These are phyloP conservation scores for Corydoras sp. DNA, from an alignment of 2,113 vertebrate species.

Conservation along the genomic window DNA sequence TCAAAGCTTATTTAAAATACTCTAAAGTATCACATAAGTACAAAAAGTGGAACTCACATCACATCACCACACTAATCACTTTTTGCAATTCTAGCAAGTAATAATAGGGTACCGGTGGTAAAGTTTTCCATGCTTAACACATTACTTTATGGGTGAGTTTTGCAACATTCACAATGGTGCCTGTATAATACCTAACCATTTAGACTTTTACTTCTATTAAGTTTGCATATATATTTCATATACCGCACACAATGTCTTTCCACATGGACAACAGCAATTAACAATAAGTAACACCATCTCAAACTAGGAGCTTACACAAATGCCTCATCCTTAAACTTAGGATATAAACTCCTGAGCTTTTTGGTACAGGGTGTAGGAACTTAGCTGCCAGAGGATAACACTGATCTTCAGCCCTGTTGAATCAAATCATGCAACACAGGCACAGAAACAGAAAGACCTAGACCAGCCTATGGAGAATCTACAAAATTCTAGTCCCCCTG, in stretches of 20 bases:
- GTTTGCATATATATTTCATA: background rate
- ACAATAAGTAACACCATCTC: background rate
- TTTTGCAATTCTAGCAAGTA: background rate
- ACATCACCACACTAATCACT: constrained; percentile 23
- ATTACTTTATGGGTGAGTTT: background rate
- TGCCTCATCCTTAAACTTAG: background rate
- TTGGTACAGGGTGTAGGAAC: background rate
- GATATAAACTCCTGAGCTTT: constrained; percentile 18
- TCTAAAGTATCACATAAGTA: background rate
- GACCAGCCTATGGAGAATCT: background rate
- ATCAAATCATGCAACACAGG: constrained; percentile 36
- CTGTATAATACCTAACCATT: background rate
- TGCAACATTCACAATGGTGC: background rate
- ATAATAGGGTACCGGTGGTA: background rate
- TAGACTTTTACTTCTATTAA: background rate
- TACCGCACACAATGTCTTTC: constrained; percentile 27
- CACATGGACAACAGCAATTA: constrained; percentile 28
- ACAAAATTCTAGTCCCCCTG: background rate
- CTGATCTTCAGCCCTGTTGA: constrained; percentile 19
- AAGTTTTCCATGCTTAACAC: background rate
- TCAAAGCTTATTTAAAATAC: no score
- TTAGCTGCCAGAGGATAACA: constrained; percentile 34
- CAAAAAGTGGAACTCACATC: background rate
- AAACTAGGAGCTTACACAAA: background rate
- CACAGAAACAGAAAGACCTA: constrained; percentile 26